These are phyloP conservation scores for Cerceris rybyensis DNA, from an alignment of 2,888 invertebrate genomes.

Conservation along the genomic window DNA sequence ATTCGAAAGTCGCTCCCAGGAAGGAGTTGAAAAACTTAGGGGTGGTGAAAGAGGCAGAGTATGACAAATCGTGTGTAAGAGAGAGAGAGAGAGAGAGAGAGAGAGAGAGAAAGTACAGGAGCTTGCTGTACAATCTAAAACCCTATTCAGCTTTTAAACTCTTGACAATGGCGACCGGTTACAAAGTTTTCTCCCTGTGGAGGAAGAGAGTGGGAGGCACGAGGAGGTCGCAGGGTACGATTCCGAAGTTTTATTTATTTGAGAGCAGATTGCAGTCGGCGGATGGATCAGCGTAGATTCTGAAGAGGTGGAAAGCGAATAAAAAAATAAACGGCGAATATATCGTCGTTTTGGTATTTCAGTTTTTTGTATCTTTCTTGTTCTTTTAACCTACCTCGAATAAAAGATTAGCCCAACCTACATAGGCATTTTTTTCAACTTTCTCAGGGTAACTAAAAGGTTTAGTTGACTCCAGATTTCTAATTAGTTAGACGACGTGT, in stretches of 20 bases:
- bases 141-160: conserved; percentile 81
- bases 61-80: conserved; percentile 71
- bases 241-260: conserved; percentile 82
- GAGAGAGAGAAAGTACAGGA: conserved; percentile 78
- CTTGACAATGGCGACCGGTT: conserved; percentile 79
- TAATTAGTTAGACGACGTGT: too few species aligned
- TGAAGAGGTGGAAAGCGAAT: conserved; percentile 34
- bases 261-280: conserved; percentile 79
- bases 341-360: not conserved
- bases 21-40: conserved; percentile 22
- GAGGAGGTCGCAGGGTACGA: conserved; percentile 61
- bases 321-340: conserved; percentile 43
- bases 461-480: too few species aligned
- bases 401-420: too few species aligned
- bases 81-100: conserved; percentile 65
- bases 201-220: conserved; percentile 44
- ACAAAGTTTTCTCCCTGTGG: conserved; percentile 76
- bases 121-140: conserved; percentile 79
- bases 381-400: too few species aligned
- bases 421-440: too few species aligned
- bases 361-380: too few species aligned
- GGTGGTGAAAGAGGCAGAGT: conserved; percentile 34
- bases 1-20: conserved; percentile 67
- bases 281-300: conserved; percentile 58
- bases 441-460: too few species aligned